Evolutionary conservation across 2,888 invertebrate genomes (phyloP), one percentile per base, ranked within the genome.

Genomic region (Polietes domitor): DNA sequence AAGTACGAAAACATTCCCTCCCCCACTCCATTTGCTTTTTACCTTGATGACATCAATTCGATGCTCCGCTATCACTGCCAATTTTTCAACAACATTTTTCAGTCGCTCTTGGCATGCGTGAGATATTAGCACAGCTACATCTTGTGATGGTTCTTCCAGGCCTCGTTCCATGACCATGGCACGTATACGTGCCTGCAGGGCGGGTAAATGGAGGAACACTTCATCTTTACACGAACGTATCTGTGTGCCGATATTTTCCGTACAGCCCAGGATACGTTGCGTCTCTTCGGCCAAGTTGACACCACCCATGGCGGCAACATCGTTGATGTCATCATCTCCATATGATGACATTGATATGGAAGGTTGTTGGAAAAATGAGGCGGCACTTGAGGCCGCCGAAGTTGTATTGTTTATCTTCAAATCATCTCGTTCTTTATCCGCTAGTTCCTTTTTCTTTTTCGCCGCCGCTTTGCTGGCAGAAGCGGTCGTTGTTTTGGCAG

Each of bases 261-360:
- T 96, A 17, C 97, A 96, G 15, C 97, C 97, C 83, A 99, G 94
- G 89, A 99, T 99, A 92, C 97, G 95, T 92, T 98, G 98, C 47
- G 97, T 96, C 93, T 99, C 99, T 93, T 99, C 99, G 0, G 97
- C 97, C 89, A 99, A 94, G 93, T 99, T 99, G 77, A 99, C 99
- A 72, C 99, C 99, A 85, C 99, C 99, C 99, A 99, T 99, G 10
- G 99, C 98, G 37, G 99, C 98, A 15, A 99, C 99, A 93, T 99
- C 99, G 90, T 99, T 99, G 89, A 99, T 98, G 92, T 99, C 98
- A 91, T 98, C 98, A 89, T 98, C 98, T 58, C 97, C 97, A 85
- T 94, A 94, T 87, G 92, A 91, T 93, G 92, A 92, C 89, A 90
- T 89, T 83, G 90, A 90, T 89, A 92, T 92, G 72, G 92, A 91